phyloP scores from a whole-genome alignment of 2,797 vertebrate genomes.

The Coccyzus lansbergi region DNA sequence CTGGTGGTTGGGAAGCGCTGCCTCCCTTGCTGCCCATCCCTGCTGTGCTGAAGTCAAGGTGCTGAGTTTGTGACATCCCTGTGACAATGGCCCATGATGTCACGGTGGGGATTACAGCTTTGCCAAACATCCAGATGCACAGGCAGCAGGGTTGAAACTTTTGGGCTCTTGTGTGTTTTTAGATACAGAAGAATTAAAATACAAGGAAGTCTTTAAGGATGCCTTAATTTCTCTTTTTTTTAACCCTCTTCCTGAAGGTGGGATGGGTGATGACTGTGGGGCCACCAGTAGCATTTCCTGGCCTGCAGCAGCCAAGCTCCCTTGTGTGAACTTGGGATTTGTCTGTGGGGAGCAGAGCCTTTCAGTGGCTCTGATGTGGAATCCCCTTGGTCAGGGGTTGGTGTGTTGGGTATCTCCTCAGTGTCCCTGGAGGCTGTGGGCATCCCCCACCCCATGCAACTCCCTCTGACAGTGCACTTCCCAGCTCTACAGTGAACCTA shows the following conservation, averaged over 20 bases:
- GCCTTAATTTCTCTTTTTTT: not conserved
- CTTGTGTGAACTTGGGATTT: not conserved
- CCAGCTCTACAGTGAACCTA: not conserved
- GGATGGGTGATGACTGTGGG: accelerated
- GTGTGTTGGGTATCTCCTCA: not conserved
- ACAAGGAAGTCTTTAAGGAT: not conserved
- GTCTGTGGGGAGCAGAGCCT: not conserved
- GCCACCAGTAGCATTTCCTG: not conserved
- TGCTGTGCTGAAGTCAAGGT: conserved; percentile 21
- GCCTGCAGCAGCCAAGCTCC: not conserved
- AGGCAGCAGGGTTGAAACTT: not conserved
- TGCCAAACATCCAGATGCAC: not conserved
- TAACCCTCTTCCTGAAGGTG: not conserved
- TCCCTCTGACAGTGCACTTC: not conserved
- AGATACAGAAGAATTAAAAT: not conserved
- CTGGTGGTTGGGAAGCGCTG: not conserved
- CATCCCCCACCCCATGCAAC: accelerated
- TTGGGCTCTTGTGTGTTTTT: not conserved
- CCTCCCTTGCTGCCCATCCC: not conserved
- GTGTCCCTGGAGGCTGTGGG: not conserved
- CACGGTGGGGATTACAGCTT: conserved; percentile 53
- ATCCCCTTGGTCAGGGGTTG: not conserved
- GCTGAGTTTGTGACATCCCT: conserved; percentile 64
- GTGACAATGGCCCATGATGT: conserved; percentile 55
- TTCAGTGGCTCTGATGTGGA: not conserved